Percentiles rank a stretch among this genome's conserved stretches.
phyloP scores from a whole-genome alignment of 2,888 invertebrate genomes.

The Lasioglossum malachurum region DNA sequence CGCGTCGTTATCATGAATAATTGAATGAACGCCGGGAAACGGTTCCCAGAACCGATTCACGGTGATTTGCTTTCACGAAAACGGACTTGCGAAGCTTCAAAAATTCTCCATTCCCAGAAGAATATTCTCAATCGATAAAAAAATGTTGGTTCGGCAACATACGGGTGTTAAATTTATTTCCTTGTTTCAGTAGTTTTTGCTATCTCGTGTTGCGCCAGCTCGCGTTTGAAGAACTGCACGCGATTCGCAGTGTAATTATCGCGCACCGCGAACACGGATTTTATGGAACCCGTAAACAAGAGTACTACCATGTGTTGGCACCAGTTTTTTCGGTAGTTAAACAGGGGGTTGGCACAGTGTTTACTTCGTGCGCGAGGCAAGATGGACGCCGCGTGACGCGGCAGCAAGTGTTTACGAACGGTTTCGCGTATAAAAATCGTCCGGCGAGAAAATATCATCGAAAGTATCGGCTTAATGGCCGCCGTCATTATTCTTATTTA shows the following conservation, averaged over 20 bases:
- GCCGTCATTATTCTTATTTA: slow-evolving; percentile 82
- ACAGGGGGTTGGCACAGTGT: background rate
- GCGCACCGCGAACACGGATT: background rate
- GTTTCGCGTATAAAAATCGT: slow-evolving; percentile 75
- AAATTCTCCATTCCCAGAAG: too few species aligned
- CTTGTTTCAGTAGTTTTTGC: background rate
- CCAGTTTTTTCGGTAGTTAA: background rate
- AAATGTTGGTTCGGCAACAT: too few species aligned
- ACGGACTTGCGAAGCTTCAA: background rate
- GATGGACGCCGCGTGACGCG: slow-evolving; percentile 57
- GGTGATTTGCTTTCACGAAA: background rate
- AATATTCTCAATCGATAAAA: too few species aligned
- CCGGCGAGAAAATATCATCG: slow-evolving; percentile 83
- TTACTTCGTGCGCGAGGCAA: background rate
- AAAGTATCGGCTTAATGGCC: slow-evolving; percentile 81
- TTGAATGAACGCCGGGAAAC: slow-evolving; percentile 29
- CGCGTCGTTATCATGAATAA: slow-evolving; percentile 45
- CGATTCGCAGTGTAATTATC: background rate
- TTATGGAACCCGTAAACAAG: slow-evolving; percentile 2
- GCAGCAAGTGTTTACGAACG: slow-evolving; percentile 80
- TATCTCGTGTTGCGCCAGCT: background rate
- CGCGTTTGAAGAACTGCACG: background rate
- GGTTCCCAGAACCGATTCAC: background rate
- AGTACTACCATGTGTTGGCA: background rate
- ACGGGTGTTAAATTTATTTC: background rate